Conservation (phyloP, 2,797 vertebrate genomes). For the Anableps anableps region DNA sequence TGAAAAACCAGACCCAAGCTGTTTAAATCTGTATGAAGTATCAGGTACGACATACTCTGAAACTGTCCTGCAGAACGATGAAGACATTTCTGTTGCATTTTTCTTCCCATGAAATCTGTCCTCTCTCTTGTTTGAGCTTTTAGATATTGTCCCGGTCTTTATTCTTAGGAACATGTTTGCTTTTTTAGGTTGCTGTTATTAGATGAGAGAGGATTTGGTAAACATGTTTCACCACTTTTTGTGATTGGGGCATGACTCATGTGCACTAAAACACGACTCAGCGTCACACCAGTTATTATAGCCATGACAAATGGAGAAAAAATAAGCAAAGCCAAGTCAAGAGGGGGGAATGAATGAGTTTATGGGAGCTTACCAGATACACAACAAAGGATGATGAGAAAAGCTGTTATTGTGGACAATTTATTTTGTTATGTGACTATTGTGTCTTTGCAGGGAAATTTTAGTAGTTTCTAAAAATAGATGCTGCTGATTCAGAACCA, state of each 20-base stretch:
- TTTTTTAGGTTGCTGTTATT: slow-evolving; percentile 11
- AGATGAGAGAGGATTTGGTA: slow-evolving; percentile 21
- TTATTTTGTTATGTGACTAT: not conserved
- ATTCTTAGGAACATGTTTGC: slow-evolving; percentile 4
- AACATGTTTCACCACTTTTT: slow-evolving; percentile 30
- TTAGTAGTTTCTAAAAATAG: not conserved
- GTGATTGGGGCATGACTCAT: slow-evolving; percentile 30
- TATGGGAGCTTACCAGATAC: not conserved
- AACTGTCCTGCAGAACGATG: not conserved
- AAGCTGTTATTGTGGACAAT: not conserved
- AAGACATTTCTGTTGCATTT: slow-evolving; percentile 4
- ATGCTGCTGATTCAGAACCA: not conserved
- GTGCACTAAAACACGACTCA: slow-evolving; percentile 20
- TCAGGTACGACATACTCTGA: not conserved
- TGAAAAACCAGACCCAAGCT: slow-evolving; percentile 32
- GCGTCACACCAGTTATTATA: slow-evolving; percentile 15
- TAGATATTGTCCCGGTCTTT: not conserved
- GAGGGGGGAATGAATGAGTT: slow-evolving; percentile 17
- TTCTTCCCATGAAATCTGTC: not conserved
- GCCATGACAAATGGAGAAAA: slow-evolving; percentile 18
- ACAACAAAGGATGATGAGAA: not conserved
- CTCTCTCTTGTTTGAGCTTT: not conserved
- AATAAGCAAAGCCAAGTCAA: not conserved
- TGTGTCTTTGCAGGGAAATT: not conserved
- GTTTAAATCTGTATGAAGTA: slow-evolving; percentile 15